Percentiles rank a stretch among this genome's conserved stretches.
Conservation (phyloP, 2,888 invertebrate species). For the Salticus scenicus region DNA sequence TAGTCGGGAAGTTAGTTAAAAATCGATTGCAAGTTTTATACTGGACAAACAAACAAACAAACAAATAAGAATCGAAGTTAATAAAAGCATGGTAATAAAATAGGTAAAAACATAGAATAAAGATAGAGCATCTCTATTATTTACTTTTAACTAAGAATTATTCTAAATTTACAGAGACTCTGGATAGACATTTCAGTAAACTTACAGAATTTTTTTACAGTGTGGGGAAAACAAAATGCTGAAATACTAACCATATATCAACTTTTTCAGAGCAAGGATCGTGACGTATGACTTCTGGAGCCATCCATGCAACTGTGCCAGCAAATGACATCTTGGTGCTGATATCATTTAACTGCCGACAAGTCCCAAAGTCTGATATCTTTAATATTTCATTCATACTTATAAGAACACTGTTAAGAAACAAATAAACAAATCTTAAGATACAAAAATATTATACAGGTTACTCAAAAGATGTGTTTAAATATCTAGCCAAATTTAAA, state of each 20-base stretch:
- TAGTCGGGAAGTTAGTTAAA: too few species aligned
- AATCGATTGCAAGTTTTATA: too few species aligned
- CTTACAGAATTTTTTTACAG: too few species aligned
- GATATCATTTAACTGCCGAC: slow-evolving; percentile 94
- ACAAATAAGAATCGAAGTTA: too few species aligned
- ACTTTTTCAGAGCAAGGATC: slow-evolving; percentile 98
- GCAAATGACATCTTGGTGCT: slow-evolving; percentile 98
- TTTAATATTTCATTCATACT: slow-evolving; percentile 88
- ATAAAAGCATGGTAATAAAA: too few species aligned
- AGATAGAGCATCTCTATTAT: too few species aligned
- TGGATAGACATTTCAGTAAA: too few species aligned
- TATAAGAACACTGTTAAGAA: slow-evolving; percentile 80
- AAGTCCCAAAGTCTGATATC: slow-evolving; percentile 98
- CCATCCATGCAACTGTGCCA: slow-evolving; percentile 98
- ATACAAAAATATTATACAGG: not conserved
- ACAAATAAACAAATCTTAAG: not conserved
- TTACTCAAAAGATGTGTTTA: not conserved
- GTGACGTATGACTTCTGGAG: slow-evolving; percentile 97
- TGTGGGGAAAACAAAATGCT: too few species aligned
- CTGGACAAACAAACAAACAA: too few species aligned
- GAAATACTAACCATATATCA: slow-evolving; percentile 88
- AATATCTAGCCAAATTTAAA: not conserved
- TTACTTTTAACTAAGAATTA: too few species aligned
- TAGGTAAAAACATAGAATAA: too few species aligned
- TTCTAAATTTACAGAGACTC: too few species aligned